Conservation (phyloP, 2,888 invertebrate genomes). For the Hirtodrosophila alboralis region DNA sequence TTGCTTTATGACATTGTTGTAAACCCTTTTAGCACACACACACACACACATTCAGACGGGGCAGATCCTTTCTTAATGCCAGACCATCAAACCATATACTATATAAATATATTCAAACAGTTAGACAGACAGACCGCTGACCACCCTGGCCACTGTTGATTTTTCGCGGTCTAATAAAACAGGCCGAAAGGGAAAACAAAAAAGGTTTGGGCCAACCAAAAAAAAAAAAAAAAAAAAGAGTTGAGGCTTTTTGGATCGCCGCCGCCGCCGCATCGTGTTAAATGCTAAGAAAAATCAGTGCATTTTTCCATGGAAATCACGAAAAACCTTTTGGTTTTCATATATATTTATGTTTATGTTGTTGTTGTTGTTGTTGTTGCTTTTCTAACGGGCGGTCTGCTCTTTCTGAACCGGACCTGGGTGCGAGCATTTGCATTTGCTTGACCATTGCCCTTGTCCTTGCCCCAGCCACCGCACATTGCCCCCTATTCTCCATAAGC, state of each 20-base stretch:
- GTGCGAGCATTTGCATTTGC: slow-evolving; percentile 70
- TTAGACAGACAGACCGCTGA: slow-evolving; percentile 28
- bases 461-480: neutral
- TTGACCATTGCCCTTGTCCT: neutral
- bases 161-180: slow-evolving; percentile 77
- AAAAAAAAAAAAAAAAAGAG: too few species aligned
- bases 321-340: slow-evolving; percentile 54
- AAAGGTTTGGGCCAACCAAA: slow-evolving; percentile 49
- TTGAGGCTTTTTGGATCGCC: slow-evolving; percentile 43
- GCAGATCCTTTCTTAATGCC: slow-evolving; percentile 32
- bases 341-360: too few species aligned
- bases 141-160: slow-evolving; percentile 75
- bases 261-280: slow-evolving; percentile 39
- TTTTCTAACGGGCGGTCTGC: slow-evolving; percentile 9
- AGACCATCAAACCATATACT: neutral
- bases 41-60: slow-evolving; percentile 27
- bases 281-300: slow-evolving; percentile 58
- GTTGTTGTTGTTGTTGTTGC: too few species aligned
- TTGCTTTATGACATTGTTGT: slow-evolving; percentile 72
- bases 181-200: slow-evolving; percentile 29
- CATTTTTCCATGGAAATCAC: slow-evolving; percentile 70
- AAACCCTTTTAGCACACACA: slow-evolving; percentile 69
- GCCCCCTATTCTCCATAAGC: too few species aligned
- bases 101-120: too few species aligned
- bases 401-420: slow-evolving; percentile 46